Evolutionary conservation across 2,888 invertebrate species (phyloP).

Genomic region (Xanthostigma xanthostigma): DNA sequence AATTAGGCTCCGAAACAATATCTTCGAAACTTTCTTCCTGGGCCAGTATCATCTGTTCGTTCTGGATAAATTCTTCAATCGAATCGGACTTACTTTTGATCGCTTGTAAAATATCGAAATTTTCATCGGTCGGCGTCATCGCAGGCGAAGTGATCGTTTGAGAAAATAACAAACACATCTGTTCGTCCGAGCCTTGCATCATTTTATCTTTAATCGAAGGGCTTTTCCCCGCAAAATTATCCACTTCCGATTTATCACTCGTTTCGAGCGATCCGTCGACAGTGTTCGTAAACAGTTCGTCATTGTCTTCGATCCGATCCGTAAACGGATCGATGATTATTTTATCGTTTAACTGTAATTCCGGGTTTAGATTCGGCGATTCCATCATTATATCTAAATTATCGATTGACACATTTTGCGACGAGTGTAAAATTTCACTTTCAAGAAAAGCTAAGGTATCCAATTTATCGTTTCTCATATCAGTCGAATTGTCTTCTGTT

Average conservation of each 20-base stretch:
- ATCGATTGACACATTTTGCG: too few species aligned
- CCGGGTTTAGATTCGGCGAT: too few species aligned
- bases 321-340: too few species aligned
- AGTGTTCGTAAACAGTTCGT: neutral
- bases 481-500: too few species aligned
- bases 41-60: neutral
- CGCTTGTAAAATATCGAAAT: conserved; percentile 29
- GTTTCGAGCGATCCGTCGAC: conserved; percentile 8
- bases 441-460: too few species aligned
- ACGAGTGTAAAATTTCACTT: too few species aligned
- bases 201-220: conserved; percentile 5
- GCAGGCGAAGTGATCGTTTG: conserved; percentile 31
- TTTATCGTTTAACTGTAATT: too few species aligned
- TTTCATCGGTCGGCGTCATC: conserved; percentile 30
- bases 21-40: neutral
- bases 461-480: too few species aligned
- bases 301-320: neutral
- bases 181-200: conserved; percentile 27
- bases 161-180: conserved; percentile 26
- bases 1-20: neutral
- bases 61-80: conserved; percentile 13
- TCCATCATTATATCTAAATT: too few species aligned
- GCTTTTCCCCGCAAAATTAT: neutral
- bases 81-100: conserved; percentile 20
- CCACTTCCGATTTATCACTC: neutral